Base-by-base conservation (phyloP, 2,113 vertebrate genomes). In the Zosterops pallidus region DNA sequence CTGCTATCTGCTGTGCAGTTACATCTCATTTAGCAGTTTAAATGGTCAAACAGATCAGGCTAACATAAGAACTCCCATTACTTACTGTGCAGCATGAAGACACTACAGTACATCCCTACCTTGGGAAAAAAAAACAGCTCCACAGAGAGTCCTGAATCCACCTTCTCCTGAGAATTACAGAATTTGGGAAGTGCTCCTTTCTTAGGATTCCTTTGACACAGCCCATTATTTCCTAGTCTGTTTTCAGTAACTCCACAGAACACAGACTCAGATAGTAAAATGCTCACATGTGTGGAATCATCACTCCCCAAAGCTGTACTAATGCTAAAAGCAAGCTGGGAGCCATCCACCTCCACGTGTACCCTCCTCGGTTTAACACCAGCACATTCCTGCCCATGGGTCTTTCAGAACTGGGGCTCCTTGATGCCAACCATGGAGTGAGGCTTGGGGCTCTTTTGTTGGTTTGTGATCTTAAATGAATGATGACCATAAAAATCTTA, bases 241-340 rank as follows among this genome's bases (percentile, higher is more conserved):
- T 53, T 81, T 56, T 19, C 62, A 77, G 63, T 26, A 65, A 67
- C 42, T 21, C 5, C 9, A 46, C 68, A 83, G 59, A 70, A 80
- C 29, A 50, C 42, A 89, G 60, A 56, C 75, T 64, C 1, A 70
- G 63, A 22, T 1, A 80, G n/a, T 8, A 18, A 50, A 60, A 75
- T 2, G 25, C 6, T 5, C 50, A 31, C 31, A 33, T 0, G 0
- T 3, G 42, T 55, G 19, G 2, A 11, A 55, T 5, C 37, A 24
- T 2, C 71, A 35, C 33, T 12, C 55, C 33, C 56, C 59, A 39
- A 7, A 83, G 59, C 4, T 29, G 25, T 3, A 14, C 29, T 52
- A 6, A 5, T 1, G 2, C 49, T 50, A 25, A 83, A 83, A 80
- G 26, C 56, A 33, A 71, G 59, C 52, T 56, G 52, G 53, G 53